Percentiles rank a stretch among this genome's conserved stretches.
phyloP scores from a whole-genome alignment of 2,888 invertebrate genomes.

The Rotaria socialis region DNA sequence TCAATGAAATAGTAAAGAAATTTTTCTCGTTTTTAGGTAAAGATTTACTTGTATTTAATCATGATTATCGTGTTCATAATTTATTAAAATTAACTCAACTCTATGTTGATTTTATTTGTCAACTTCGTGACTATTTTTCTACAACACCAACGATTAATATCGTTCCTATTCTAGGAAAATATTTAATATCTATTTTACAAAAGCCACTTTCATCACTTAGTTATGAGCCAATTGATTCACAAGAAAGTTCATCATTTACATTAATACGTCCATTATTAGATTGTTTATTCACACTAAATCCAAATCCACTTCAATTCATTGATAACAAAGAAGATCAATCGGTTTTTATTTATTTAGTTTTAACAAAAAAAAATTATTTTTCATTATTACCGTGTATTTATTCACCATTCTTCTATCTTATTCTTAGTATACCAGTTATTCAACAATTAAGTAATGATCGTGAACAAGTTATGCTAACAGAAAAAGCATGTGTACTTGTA shows the following conservation, averaged over 20 bases:
- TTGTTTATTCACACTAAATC: neutral
- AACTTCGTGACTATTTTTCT: slow-evolving; percentile 11
- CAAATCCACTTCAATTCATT: neutral
- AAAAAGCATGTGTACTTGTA: neutral
- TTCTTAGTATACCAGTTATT: neutral
- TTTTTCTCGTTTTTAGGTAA: neutral
- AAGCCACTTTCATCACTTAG: neutral
- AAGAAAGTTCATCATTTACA: slow-evolving; percentile 10
- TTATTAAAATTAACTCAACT: neutral
- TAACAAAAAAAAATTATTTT: neutral
- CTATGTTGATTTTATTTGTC: neutral
- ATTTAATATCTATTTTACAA: neutral
- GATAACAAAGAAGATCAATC: neutral
- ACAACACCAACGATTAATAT: neutral
- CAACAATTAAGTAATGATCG: neutral
- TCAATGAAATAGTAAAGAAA: too few species aligned
- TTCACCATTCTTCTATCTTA: neutral
- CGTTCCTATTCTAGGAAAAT: neutral
- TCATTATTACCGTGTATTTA: neutral
- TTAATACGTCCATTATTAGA: neutral
- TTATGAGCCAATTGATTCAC: neutral
- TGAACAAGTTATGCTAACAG: neutral
- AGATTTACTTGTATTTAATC: neutral
- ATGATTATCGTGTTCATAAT: neutral
- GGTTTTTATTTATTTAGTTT: neutral